These are phyloP conservation scores for Macrosoma leucophasiata DNA, from an alignment of 2,888 invertebrate genomes.

Conservation along the genomic window DNA sequence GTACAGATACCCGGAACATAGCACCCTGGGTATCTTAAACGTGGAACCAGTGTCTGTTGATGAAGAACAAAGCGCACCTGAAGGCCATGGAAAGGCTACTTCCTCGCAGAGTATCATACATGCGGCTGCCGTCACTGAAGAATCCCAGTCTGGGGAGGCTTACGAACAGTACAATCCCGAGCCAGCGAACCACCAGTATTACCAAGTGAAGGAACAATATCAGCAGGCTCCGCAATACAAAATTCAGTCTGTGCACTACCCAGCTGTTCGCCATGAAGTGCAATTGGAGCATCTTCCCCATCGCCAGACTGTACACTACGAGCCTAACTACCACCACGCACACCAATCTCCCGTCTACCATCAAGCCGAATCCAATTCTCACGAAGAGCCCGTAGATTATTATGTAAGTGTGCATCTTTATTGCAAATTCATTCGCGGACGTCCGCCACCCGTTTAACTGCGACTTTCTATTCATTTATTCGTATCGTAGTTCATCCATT, in stretches of 20 bases:
- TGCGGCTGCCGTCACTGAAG: constrained; percentile 36
- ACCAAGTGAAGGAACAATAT: constrained; percentile 19
- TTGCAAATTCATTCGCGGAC: constrained; percentile 32
- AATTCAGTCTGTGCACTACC: constrained; percentile 28
- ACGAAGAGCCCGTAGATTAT: constrained; percentile 64
- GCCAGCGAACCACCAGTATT: constrained; percentile 27
- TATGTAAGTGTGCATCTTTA: constrained; percentile 51
- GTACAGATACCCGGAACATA: constrained; percentile 40
- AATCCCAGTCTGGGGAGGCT: constrained; percentile 43
- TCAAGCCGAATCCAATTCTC: constrained; percentile 38
- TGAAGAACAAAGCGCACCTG: constrained; percentile 20
- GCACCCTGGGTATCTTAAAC: constrained; percentile 25
- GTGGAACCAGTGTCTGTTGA: constrained; percentile 42
- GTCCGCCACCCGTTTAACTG: constrained; percentile 41
- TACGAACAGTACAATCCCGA: constrained; percentile 41
- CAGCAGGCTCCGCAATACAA: constrained; percentile 21
- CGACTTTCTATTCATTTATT: constrained; percentile 59
- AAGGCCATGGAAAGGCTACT: constrained; percentile 36
- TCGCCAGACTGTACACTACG: constrained; percentile 30
- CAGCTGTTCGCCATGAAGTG: constrained; percentile 35
- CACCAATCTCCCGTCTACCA: constrained; percentile 33
- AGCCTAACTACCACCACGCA: constrained; percentile 30
- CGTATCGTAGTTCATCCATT: constrained; percentile 29
- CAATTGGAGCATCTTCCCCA: constrained; percentile 31
- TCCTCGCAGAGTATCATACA: constrained; percentile 47